phyloP scores from a whole-genome alignment of 2,113 vertebrate genomes.

The Camarhynchus parvulus region DNA sequence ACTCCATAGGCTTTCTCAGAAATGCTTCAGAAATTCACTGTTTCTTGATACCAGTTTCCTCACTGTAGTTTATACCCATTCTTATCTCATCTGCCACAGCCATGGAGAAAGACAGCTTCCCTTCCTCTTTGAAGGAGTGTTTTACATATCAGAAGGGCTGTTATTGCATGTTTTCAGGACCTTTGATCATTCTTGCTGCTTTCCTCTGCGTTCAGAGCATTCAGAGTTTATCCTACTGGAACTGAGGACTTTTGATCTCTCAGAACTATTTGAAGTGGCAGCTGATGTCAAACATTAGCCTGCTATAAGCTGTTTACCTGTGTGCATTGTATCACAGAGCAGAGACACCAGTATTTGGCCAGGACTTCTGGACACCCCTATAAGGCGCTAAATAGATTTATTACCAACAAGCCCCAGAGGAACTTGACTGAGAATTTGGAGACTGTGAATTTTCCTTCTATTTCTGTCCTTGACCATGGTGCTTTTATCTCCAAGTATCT shows the following conservation, averaged over 20 bases:
- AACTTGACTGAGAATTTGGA: not conserved
- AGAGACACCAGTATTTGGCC: not conserved
- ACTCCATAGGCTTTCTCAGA: not conserved
- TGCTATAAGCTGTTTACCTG: not conserved
- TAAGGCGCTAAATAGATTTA: not conserved
- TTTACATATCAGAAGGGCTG: not conserved
- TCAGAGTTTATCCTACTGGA: not conserved
- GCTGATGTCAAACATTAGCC: not conserved
- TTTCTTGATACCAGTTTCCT: not conserved
- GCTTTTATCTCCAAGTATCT: not conserved
- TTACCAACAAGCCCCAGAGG: not conserved
- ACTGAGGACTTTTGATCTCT: not conserved
- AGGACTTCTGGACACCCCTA: not conserved
- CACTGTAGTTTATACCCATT: not conserved
- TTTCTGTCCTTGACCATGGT: not conserved
- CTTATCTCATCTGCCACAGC: not conserved
- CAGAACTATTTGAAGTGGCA: not conserved
- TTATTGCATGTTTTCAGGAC: not conserved
- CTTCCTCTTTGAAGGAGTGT: not conserved
- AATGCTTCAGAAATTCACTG: not conserved
- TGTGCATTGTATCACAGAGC: not conserved
- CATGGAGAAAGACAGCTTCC: not conserved
- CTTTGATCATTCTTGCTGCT: not conserved
- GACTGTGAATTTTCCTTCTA: not conserved
- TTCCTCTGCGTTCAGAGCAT: not conserved